Evolutionary conservation across 2,797 vertebrate genomes (phyloP).

Genomic region (Serranus cabrilla): DNA sequence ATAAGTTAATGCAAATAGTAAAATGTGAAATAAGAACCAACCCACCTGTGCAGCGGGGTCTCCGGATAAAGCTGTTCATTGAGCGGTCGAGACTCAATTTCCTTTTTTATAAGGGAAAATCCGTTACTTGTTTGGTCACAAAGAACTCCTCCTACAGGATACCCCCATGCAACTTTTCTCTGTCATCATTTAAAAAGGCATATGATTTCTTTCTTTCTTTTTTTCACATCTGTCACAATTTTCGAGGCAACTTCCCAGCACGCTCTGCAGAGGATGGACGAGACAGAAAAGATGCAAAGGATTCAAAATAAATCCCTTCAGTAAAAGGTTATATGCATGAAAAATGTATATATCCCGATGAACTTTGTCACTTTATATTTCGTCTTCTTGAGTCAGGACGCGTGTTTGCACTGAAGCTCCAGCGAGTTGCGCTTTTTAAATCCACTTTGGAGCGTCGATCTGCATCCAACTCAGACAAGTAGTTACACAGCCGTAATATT

Average conservation of each 20-base stretch:
- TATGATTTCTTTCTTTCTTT: conserved; percentile 27
- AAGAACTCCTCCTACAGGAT: conserved; percentile 81
- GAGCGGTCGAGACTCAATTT: conserved; percentile 66
- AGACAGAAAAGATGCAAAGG: conserved; percentile 18
- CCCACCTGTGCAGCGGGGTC: conserved; percentile 68
- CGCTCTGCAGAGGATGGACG: conserved; percentile 29
- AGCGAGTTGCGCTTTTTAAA: conserved; percentile 75
- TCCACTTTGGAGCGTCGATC: conserved; percentile 81
- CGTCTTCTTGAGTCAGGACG: conserved; percentile 32
- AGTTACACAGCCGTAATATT: conserved; percentile 73
- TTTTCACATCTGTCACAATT: conserved; percentile 51
- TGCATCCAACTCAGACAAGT: conserved; percentile 83
- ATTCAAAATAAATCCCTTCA: conserved; percentile 25
- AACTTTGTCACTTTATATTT: conserved; percentile 32
- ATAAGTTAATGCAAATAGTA: background rate
- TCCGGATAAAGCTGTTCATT: conserved; percentile 54
- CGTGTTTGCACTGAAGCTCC: conserved; percentile 74
- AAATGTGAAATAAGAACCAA: conserved; percentile 9
- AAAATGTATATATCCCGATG: conserved; percentile 29
- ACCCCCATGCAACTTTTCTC: conserved; percentile 68
- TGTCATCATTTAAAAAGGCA: conserved; percentile 71
- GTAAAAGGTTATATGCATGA: conserved; percentile 14
- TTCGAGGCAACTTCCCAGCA: conserved; percentile 34
- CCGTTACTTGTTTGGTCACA: conserved; percentile 76
- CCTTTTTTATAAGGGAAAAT: conserved; percentile 80